Conservation (phyloP, 2,797 vertebrate species). For the Hoplostethus atlanticus region DNA sequence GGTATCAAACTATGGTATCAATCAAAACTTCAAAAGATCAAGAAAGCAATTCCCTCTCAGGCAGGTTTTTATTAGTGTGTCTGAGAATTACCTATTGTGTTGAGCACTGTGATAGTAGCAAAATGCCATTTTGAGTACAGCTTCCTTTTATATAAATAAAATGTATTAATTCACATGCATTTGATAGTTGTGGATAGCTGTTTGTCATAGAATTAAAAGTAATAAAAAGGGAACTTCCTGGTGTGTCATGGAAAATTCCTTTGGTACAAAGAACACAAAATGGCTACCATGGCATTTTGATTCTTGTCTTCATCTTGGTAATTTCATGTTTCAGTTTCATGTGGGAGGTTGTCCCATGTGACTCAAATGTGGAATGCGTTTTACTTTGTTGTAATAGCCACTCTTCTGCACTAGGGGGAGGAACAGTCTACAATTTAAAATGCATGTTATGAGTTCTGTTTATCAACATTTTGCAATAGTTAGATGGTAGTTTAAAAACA, state of each 20-base stretch:
- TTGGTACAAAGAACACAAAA: not conserved
- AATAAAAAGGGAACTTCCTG: not conserved
- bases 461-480: no score
- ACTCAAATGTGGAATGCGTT: not conserved
- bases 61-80: no score
- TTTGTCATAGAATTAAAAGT: no score
- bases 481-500: no score
- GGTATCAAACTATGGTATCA: no score
- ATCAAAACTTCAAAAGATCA: no score
- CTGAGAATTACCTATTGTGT: not conserved
- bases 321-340: not conserved
- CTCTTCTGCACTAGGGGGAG: slow-evolving; percentile 44
- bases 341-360: not conserved
- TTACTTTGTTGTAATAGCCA: not conserved
- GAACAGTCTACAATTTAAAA: slow-evolving; percentile 5
- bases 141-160: not conserved
- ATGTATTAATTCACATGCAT: not conserved
- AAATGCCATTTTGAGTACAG: not conserved
- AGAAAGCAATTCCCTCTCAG: no score
- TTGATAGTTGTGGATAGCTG: not conserved
- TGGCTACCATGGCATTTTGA: not conserved
- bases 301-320: not conserved
- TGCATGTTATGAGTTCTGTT: no score
- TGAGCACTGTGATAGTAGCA: not conserved
- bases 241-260: not conserved